These are phyloP conservation scores for Galerucella pusilla DNA, from an alignment of 2,888 invertebrate species.

Conservation along the genomic window DNA sequence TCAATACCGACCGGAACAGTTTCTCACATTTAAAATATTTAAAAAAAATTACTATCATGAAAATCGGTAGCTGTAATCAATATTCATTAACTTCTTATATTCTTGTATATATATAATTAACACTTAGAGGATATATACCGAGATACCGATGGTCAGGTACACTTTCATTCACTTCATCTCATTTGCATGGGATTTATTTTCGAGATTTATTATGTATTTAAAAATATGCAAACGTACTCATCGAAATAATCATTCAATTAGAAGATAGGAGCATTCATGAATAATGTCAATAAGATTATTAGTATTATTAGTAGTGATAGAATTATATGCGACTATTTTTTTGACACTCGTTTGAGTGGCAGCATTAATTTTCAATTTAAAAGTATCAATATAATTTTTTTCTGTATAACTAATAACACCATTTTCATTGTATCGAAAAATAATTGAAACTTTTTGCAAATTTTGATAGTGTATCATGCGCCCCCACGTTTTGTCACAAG, in stretches of 20 bases:
- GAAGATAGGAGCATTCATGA: background rate
- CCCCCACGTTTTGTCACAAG: too few relatives aligned
- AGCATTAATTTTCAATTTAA: too few relatives aligned
- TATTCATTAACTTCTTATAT: conserved; percentile 30
- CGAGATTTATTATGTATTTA: conserved; percentile 10
- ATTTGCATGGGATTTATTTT: conserved; percentile 8
- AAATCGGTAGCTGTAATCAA: conserved; percentile 34
- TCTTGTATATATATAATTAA: conserved; percentile 25
- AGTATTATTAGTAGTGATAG: background rate
- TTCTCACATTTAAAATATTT: conserved; percentile 18
- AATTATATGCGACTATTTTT: background rate
- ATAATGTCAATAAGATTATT: background rate
- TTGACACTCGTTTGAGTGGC: too few relatives aligned
- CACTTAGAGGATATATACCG: conserved; percentile 2
- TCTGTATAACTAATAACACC: too few relatives aligned
- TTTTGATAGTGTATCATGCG: too few relatives aligned
- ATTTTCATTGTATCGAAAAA: too few relatives aligned
- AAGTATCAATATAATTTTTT: too few relatives aligned
- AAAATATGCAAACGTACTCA: conserved; percentile 8
- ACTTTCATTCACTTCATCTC: conserved; percentile 5
- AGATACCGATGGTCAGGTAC: conserved; percentile 9
- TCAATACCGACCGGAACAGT: conserved; percentile 19
- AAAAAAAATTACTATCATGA: conserved; percentile 25
- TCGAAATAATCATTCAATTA: conserved; percentile 13
- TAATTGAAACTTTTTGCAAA: too few relatives aligned